These are phyloP conservation scores for Oreochromis aureus DNA, from an alignment of 2,113 vertebrate genomes.

Conservation along the genomic window DNA sequence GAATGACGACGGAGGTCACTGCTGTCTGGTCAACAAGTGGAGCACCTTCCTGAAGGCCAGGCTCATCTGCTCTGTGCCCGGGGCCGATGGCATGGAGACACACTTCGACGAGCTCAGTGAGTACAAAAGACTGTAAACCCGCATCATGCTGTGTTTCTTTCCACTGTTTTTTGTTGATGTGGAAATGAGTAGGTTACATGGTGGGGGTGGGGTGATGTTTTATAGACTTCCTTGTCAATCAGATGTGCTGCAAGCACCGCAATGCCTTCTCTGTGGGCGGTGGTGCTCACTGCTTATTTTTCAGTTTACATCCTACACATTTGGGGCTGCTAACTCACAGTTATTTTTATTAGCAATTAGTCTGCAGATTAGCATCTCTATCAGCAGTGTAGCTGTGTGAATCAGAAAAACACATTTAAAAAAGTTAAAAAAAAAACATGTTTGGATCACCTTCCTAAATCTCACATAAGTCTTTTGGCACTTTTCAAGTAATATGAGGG, in stretches of 20 bases:
- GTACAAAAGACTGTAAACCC: slow-evolving; percentile 37
- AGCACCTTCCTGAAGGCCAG: slow-evolving; percentile 97
- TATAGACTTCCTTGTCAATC: slow-evolving; percentile 9
- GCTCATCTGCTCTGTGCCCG: slow-evolving; percentile 94
- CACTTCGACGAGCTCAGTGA: slow-evolving; percentile 97
- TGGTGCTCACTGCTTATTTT: not conserved
- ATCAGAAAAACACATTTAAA: not conserved
- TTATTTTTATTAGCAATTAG: not conserved
- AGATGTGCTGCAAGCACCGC: not conserved
- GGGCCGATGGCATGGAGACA: slow-evolving; percentile 91
- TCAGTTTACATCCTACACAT: not conserved
- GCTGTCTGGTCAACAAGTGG: slow-evolving; percentile 98
- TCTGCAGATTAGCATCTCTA: not conserved
- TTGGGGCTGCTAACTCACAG: not conserved
- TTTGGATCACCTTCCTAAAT: not conserved
- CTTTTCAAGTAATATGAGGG: not conserved
- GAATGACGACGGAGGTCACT: slow-evolving; percentile 97
- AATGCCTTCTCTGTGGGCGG: not conserved
- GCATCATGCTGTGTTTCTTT: not conserved
- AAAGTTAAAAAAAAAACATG: accelerated
- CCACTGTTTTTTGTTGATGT: not conserved
- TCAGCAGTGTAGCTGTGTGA: not conserved
- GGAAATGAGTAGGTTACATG: not conserved
- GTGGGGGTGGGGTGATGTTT: not conserved
- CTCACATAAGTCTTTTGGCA: accelerated